Conservation (phyloP, 2,797 vertebrate species). For the Malacoctenus gilli region DNA sequence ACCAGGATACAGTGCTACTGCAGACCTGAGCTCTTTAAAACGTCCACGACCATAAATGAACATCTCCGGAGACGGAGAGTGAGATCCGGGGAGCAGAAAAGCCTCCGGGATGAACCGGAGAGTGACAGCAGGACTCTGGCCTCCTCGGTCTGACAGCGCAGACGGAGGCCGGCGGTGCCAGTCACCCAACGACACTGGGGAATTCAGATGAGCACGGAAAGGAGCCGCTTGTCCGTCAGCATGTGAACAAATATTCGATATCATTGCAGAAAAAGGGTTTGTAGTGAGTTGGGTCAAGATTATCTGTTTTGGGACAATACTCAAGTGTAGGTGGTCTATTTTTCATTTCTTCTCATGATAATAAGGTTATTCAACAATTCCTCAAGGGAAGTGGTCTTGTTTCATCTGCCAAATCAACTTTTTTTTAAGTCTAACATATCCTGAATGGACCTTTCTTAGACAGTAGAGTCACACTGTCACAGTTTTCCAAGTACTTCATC, state of each 20-base stretch:
- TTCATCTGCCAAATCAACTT: conserved; percentile 19
- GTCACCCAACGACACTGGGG: conserved; percentile 44
- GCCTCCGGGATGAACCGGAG: conserved; percentile 10
- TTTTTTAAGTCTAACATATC: conserved; percentile 22
- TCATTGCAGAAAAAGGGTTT: conserved; percentile 7
- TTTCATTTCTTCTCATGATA: conserved; percentile 45
- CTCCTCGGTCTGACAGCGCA: conserved; percentile 12
- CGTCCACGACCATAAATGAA: conserved; percentile 18
- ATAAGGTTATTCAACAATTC: conserved; percentile 26
- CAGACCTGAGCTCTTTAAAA: conserved; percentile 20
- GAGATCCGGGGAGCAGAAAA: neutral
- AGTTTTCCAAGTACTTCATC: neutral
- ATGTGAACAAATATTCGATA: no score
- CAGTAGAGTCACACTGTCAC: neutral
- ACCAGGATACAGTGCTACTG: conserved; percentile 21
- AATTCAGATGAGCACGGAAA: conserved; percentile 41
- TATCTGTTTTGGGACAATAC: conserved; percentile 25
- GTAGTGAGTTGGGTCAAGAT: conserved; percentile 10
- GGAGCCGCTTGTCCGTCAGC: neutral
- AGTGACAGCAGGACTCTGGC: conserved; percentile 21
- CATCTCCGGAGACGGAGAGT: conserved; percentile 31
- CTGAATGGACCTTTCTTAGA: conserved; percentile 2
- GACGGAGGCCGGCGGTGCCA: conserved; percentile 48
- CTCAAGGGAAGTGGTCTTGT: neutral
- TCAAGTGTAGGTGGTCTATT: conserved; percentile 42